phyloP scores from a whole-genome alignment of 2,888 invertebrate genomes.

The Andrena marginata region DNA sequence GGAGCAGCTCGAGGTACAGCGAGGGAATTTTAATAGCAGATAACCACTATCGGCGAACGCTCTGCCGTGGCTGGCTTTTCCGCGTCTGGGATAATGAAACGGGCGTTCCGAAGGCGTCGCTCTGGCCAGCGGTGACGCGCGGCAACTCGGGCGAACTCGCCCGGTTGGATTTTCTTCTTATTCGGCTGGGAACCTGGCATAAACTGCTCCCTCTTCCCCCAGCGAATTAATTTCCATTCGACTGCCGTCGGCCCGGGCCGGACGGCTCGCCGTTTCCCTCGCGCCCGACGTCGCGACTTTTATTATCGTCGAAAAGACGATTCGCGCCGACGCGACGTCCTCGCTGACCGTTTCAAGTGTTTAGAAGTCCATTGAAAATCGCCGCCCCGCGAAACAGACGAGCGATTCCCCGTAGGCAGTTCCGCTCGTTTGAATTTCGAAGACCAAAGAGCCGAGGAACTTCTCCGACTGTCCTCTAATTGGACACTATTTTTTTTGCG shows the following conservation, averaged over 20 bases:
- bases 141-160: slow-evolving; percentile 53
- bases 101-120: slow-evolving; percentile 36
- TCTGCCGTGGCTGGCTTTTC: slow-evolving; percentile 5
- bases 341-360: neutral
- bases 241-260: slow-evolving; percentile 15
- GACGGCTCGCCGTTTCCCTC: neutral
- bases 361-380: slow-evolving; percentile 8
- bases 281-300: neutral
- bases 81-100: slow-evolving; percentile 45
- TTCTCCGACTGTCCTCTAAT: slow-evolving; percentile 37
- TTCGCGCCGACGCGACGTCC: neutral
- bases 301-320: neutral
- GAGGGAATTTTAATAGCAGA: slow-evolving; percentile 40
- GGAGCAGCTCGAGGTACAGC: neutral
- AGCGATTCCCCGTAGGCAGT: neutral
- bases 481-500: slow-evolving; percentile 23
- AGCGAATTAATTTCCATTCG: slow-evolving; percentile 72
- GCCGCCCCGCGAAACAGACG: neutral
- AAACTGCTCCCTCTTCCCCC: slow-evolving; percentile 68
- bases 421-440: slow-evolving; percentile 35
- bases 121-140: slow-evolving; percentile 27
- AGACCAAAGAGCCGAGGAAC: slow-evolving; percentile 34
- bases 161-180: slow-evolving; percentile 57
- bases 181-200: slow-evolving; percentile 56
- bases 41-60: slow-evolving; percentile 24